Conservation (phyloP, 2,113 vertebrate species). For the Mus musculus region GRCm39 chr5:90467001-90467500, state of each 20-base stretch:
- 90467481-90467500: not conserved
- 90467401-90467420: not conserved
- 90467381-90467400: not conserved
- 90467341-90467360: constrained; percentile 35
- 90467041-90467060: not conserved
- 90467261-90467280: not conserved
- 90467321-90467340: not conserved
- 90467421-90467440: not conserved
- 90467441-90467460: not conserved
- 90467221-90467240: not conserved
- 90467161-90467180: not conserved
- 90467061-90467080: not conserved
- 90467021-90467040: not conserved
- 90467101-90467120: not conserved
- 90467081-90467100: not conserved
- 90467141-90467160: not conserved
- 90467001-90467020: not conserved
- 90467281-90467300: not conserved
- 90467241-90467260: not conserved
- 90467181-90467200: not conserved
- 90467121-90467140: not conserved
- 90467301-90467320: not conserved
- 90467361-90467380: not conserved
- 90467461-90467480: not conserved
- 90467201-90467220: not conserved